Evolutionary conservation across 2,113 vertebrate genomes (phyloP), one percentile per base, ranked within the genome.

Genomic region (Tichodroma muraria): DNA sequence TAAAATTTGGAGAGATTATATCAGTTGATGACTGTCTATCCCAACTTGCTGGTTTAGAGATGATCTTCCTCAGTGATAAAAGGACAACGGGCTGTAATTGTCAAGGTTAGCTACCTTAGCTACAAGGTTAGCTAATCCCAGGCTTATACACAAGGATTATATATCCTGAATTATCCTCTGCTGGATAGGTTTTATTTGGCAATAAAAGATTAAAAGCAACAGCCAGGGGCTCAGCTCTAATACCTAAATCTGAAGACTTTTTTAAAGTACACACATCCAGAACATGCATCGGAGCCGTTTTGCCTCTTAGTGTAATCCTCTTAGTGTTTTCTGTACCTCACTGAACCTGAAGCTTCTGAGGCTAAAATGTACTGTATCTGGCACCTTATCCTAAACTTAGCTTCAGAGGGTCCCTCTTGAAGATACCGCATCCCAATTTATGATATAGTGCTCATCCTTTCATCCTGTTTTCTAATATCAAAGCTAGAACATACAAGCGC

Each of bases 61-160:
- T 94, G 84, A 84, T 80, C 82, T 76, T 94, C 54, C 83, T 88
- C 77, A 89, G 84, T 28, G 64, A 98, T 88, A 97, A 98, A 97
- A 97, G 95, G 97, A 96, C 97, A 97, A 98, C 96, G 96, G 96
- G 97, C 92, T 97, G 82, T 96, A 97, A 98, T 97, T 98, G 95
- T 50, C 70, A 80, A 85, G 94, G 96, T 97, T 97, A 93, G 94
- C 93, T 93, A 47, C 92, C n/a, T n/a, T n/a, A n/a, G n/a, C n/a
- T n/a, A n/a, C n/a, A n/a, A n/a, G n/a, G n/a, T n/a, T n/a, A n/a
- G n/a, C n/a, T n/a, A 90, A 94, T 93, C 91, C 83, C 80, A 96
- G 94, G 95, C 73, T 97, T 96, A 97, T 23, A 37, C 89, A 87
- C 49, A 57, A 42, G 97, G 97, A 98, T 97, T 97, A 97, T 56